Evolutionary conservation across 2,113 vertebrate genomes (phyloP), one percentile per base, ranked within the genome.

Genomic region (Chloropsis cyanopogon): DNA sequence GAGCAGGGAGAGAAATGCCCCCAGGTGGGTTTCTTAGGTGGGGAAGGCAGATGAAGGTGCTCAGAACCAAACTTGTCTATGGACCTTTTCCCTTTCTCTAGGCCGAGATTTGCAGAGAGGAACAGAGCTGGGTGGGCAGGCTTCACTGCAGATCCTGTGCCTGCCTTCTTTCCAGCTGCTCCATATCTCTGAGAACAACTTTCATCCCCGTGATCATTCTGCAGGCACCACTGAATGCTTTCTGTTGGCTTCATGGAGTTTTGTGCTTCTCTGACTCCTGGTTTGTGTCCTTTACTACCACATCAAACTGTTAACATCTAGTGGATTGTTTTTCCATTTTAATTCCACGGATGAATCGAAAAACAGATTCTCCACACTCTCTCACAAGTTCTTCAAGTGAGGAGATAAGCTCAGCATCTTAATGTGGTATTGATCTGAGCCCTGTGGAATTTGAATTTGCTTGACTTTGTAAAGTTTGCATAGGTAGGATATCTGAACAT

Each of bases 401-500:
- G 44, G 44, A 86, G 68, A 85, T 61, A 82, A 92, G 82, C 46
- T 69, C 54, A 92, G 83, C 93, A 96, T 96, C 68, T 90, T 96
- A 96, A 97, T 97, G 88, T 73, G 76, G 71, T 97, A 97, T 97
- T 96, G 95, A 97, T 96, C 93, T 72, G 93, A 95, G 86, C 80
- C 61, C 95, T 94, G 53, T 93, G 93, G 95, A 95, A 96, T 93
- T 90, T 75, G 80, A 90, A 95, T 93, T 94, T 94, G 52, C 72
- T 97, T 92, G 95, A 95, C 94, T 97, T 96, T 95, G 88, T 96
- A 24, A 96, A 93, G 96, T 95, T 96, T 94, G 92, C 93, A 71
- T 84, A 52, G 82, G 93, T 92, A 96, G 93, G 93, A 92, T 95
- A 96, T 95, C 95, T 94, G 90, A 96, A 93, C 95, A 97, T 97